Base-by-base conservation (phyloP, 2,113 vertebrate species). In the Neolamprologus ventralis region DNA sequence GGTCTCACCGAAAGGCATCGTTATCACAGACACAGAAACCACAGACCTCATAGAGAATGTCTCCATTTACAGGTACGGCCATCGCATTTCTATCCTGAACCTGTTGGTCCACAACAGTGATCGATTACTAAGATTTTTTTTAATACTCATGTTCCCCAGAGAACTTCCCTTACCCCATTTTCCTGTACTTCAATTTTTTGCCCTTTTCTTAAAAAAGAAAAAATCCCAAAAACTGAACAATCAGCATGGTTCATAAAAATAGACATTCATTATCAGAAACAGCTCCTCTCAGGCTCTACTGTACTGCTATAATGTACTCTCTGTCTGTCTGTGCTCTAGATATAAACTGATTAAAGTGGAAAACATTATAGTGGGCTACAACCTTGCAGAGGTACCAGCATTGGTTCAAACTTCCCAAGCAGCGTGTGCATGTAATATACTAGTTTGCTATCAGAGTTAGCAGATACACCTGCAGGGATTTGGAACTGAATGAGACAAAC, bases 31-130 rank as follows among this genome's bases (percentile, higher is more conserved):
- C 63, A 97, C 97, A 6, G 97, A 97, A 91, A 97, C 96, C 0
- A 92, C 96, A 45, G 97, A 98, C 94, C 96, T 97, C 87, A 95
- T 98, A 17, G 97, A 97, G 85, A 96, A 97, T 31, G 97, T 98
- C 93, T 98, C 98, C 79, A 98, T 98, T 91, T 98, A 98, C 97
- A 97, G 97, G 97, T 97, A 89, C 31, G 2, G 42, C 9, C 28
- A 23, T 16, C 2, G 9, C 23, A 47, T 45, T 10, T 31, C 80
- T 35, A 17, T 4, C 51, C 65, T 63, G 19, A 12, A 55, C 42
- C 17, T 31, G 9, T 80, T 2, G 9, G 7, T 80, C n/a, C 54
- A 63, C 17, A 54, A 57, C 28, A 58, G 6, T 37, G n/a, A 37
- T 33, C 3, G 7, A 49, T 63, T 65, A 19, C 19, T 9, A 63